A percentile compares a stretch with the other conserved stretches of the same genome.
Conservation (phyloP, 2,113 vertebrate genomes). For the Pseudolaguvia tuberculata region DNA sequence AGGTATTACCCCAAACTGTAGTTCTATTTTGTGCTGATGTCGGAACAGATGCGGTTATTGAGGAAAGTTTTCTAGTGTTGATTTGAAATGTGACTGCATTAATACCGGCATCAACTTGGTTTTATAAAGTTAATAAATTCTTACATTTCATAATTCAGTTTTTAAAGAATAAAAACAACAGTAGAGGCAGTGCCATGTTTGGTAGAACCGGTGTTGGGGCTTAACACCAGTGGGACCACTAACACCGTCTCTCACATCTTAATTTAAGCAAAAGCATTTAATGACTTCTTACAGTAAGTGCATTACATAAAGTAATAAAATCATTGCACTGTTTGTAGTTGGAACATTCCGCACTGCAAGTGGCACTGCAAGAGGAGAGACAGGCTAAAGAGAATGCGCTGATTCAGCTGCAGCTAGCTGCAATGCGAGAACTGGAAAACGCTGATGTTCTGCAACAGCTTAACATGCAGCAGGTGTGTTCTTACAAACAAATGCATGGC, state of each 20-base stretch:
- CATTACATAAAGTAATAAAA: background rate
- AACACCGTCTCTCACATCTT: too few relatives aligned
- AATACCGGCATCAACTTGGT: too few relatives aligned
- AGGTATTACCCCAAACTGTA: constrained; percentile 56
- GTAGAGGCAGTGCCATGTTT: too few relatives aligned
- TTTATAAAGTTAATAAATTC: too few relatives aligned
- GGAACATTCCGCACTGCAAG: constrained; percentile 70
- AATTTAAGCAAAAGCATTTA: background rate
- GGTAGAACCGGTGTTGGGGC: too few relatives aligned
- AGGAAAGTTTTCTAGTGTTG: too few relatives aligned
- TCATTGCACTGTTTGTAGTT: constrained; percentile 54
- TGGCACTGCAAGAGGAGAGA: constrained; percentile 73
- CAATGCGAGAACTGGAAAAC: constrained; percentile 71
- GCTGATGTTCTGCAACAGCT: constrained; percentile 65
- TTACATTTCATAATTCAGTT: too few relatives aligned
- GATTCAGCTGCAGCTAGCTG: constrained; percentile 62
- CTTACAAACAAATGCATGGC: background rate
- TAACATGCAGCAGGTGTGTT: constrained; percentile 69
- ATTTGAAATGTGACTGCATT: too few relatives aligned
- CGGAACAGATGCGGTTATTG: background rate
- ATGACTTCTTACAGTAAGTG: too few relatives aligned
- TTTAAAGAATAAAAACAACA: too few relatives aligned
- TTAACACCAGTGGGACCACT: too few relatives aligned
- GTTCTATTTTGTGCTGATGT: background rate
- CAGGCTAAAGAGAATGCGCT: constrained; percentile 69